Evolutionary conservation across 2,797 vertebrate genomes (phyloP).

Genomic region (Prunella strophiata): DNA sequence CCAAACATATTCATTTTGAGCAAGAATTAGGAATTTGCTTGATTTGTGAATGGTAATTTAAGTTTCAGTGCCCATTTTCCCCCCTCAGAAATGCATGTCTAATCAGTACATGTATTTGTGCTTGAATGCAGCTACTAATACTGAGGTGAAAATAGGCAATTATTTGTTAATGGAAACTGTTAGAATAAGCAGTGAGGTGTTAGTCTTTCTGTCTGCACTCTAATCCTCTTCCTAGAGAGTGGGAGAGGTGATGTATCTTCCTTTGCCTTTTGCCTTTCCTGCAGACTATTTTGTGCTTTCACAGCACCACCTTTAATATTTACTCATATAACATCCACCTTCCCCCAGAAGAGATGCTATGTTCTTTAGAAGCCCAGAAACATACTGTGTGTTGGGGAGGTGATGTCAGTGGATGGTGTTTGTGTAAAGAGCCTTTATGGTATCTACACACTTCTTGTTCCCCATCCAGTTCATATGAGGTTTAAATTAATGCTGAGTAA

Average conservation of each 20-base stretch:
- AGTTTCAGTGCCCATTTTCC: background rate
- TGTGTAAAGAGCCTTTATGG: background rate
- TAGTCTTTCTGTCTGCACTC: background rate
- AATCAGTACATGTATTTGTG: background rate
- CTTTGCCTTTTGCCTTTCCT: background rate
- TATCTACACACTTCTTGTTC: background rate
- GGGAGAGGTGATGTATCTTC: background rate
- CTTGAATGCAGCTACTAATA: background rate
- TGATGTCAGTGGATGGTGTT: background rate
- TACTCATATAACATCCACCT: background rate
- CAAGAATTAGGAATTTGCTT: background rate
- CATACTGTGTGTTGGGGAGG: background rate
- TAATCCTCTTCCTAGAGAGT: background rate
- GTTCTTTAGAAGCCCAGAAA: background rate
- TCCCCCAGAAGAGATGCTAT: background rate
- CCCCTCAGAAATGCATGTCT: background rate
- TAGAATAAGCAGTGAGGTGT: background rate
- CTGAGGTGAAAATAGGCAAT: background rate
- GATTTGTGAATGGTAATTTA: background rate
- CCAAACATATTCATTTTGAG: background rate
- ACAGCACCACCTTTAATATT: background rate
- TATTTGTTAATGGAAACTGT: conserved; percentile 6
- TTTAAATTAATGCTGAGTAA: background rate
- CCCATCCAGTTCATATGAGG: background rate
- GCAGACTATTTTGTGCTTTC: background rate